phyloP scores from a whole-genome alignment of 1,140 invertebrate genomes.

The Pseudomyrmex dendroicus region DNA sequence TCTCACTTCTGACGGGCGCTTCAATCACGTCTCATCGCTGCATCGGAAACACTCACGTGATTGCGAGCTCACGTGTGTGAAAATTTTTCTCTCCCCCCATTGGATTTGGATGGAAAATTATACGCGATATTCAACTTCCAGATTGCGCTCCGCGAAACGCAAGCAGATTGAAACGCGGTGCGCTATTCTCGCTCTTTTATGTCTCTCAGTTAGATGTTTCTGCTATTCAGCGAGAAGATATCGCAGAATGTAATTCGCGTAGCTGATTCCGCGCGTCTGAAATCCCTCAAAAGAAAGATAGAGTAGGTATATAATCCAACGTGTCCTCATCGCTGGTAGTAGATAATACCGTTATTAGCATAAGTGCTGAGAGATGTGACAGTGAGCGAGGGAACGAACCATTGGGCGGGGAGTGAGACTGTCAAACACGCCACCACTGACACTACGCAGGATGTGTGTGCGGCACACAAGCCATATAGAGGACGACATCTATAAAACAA shows the following conservation, averaged over 20 bases:
- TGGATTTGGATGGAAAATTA: slow-evolving; percentile 19
- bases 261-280: not conserved
- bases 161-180: too few species aligned
- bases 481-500: slow-evolving; percentile 26
- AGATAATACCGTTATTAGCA: slow-evolving; percentile 30
- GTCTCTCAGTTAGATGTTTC: too few species aligned
- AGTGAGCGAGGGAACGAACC: slow-evolving; percentile 1
- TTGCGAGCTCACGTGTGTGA: slow-evolving; percentile 29
- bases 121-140: slow-evolving; percentile 19
- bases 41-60: slow-evolving; percentile 28
- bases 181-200: too few species aligned
- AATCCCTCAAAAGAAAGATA: not conserved
- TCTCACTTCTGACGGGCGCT: slow-evolving; percentile 32
- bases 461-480: not conserved
- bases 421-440: slow-evolving; percentile 14
- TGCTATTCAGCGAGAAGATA: slow-evolving; percentile 14
- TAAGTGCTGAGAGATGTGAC: slow-evolving; percentile 8
- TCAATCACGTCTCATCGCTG: slow-evolving; percentile 32
- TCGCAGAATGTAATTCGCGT: not conserved
- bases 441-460: not conserved
- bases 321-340: not conserved
- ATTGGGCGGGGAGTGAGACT: not conserved
- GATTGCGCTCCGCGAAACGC: too few species aligned
- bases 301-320: not conserved
- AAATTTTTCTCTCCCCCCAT: slow-evolving; percentile 21